Base-by-base conservation (phyloP, 2,113 vertebrate genomes). In the Myiagra hebetior region DNA sequence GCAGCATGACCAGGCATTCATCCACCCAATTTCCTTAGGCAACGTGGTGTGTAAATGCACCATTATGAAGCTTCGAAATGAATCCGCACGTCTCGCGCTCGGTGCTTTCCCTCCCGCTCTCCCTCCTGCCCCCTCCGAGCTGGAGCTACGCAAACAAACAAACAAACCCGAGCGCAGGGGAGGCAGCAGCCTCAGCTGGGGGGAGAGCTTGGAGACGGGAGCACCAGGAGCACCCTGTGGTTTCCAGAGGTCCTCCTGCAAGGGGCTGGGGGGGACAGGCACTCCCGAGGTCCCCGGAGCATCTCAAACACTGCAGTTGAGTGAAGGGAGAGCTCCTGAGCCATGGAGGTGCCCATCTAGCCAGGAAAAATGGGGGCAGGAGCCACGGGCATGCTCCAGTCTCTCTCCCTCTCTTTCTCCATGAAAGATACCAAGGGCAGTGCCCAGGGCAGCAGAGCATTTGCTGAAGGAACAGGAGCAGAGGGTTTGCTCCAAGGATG, bases 1-100 rank as follows among this genome's bases (percentile, higher is more conserved):
- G 73, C 98, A 91, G 98, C 98, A 98, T 98, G 98, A 98, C 97
- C 98, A 98, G 97, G 98, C 98, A 98, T 98, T 97, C 95, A 97
- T 97, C 96, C 68, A 82, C 95, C 97, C 98, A 97, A 98, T 98
- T 98, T 98, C 97, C 91, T 87, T 62, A 53, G 95, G 95, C 97
- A 95, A 97, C 84, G 84, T 47, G 41, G 96, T 97, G 98, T 93
- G 97, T 97, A 97, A 97, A 98, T 95, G 98, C 46, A 21, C 95
- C 95, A 87, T 98, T 96, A 98, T 98, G 98, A 98, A 97, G 94
- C 95, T 93, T 96, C 95, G 84, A 94, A 97, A 98, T 98, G 98
- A 97, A 98, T 97, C 98, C 5, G 97, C 98, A 98, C 98, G 98
- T 96, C 97, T 97, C 56, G 52, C 65, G 72, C 30, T 85, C 6